Conservation (phyloP, 2,888 invertebrate species). For the Oligia fasciuncula region DNA sequence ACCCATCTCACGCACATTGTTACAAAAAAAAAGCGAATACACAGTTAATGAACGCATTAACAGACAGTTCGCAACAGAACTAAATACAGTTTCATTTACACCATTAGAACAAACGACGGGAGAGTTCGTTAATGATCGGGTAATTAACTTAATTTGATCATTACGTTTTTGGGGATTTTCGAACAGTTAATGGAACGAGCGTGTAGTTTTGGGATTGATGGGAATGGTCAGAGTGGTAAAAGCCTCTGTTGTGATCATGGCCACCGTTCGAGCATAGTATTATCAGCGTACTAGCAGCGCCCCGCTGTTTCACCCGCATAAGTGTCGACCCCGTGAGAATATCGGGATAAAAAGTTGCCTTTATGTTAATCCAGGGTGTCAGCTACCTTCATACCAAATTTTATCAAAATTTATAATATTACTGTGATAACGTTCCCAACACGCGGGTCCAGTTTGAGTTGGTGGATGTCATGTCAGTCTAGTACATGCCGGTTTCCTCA, state of each 20-base stretch:
- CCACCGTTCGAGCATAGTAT: background rate
- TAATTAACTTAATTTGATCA: conserved; percentile 59
- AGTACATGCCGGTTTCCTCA: too few species aligned
- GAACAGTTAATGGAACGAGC: background rate
- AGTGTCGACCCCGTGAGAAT: too few species aligned
- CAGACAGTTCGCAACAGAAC: conserved; percentile 38
- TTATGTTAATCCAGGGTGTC: too few species aligned
- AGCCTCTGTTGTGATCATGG: background rate
- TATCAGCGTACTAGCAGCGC: too few species aligned
- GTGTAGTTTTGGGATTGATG: conserved; percentile 3
- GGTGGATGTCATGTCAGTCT: too few species aligned
- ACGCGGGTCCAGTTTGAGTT: too few species aligned
- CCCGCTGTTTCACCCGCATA: too few species aligned
- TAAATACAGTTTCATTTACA: conserved; percentile 60
- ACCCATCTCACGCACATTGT: background rate
- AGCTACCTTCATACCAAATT: too few species aligned
- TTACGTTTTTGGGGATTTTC: conserved; percentile 53
- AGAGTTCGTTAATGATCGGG: conserved; percentile 34
- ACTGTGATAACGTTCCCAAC: too few species aligned
- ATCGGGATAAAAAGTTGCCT: too few species aligned
- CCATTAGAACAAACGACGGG: conserved; percentile 47
- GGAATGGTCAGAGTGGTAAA: background rate
- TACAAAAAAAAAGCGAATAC: conserved; percentile 8
- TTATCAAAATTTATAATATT: too few species aligned
- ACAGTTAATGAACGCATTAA: conserved; percentile 28